Evolutionary conservation across 2,113 vertebrate species (phyloP), one percentile per base, ranked within the genome.

Genomic region (Lophotis ruficrista): DNA sequence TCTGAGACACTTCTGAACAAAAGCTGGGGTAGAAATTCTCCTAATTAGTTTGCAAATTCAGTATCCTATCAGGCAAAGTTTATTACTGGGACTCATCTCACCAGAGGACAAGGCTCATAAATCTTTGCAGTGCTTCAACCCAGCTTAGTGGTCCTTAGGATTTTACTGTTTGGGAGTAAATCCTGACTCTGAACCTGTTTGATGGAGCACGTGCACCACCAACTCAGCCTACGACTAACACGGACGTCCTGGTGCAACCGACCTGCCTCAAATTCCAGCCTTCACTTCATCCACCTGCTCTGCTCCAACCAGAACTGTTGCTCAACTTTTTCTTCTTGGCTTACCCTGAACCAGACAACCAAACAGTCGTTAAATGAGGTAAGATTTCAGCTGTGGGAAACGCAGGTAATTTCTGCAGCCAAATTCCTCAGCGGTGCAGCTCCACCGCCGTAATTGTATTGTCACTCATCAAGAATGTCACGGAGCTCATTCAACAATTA

Each of bases 391-490:
- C 66, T 89, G 92, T 70, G 65, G 85, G 94, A 90, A 95, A 70
- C 2, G 2, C 56, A 71, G 87, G 92, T 87, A 84, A 10, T 64
- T 60, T 62, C 64, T 43, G 82, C 85, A 92, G 88, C 85, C 96
- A 95, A 93, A 95, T 94, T 94, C 92, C 90, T 94, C 7, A 16
- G 75, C 7, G 3, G 33, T 25, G 76, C 85, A 35, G 79, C 54
- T 43, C 82, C 71, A 25, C 47, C 5, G 1, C 64, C 0, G 1
- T 85, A 87, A 95, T 70, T 89, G 89, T 8, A 27, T 16, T 53
- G 72, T 95, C 96, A 94, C 92, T 93, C 94, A 96, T 70, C 96
- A 16, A 25, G 4, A 60, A 31, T 28, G 76, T 83, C 92, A 92
- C 2, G 68, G 86, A 83, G 79, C 77, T 95, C 86, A 92, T 66